A percentile compares a stretch with the other conserved stretches of the same genome.
phyloP scores from a whole-genome alignment of 2,797 vertebrate genomes.

The Lacerta agilis region DNA sequence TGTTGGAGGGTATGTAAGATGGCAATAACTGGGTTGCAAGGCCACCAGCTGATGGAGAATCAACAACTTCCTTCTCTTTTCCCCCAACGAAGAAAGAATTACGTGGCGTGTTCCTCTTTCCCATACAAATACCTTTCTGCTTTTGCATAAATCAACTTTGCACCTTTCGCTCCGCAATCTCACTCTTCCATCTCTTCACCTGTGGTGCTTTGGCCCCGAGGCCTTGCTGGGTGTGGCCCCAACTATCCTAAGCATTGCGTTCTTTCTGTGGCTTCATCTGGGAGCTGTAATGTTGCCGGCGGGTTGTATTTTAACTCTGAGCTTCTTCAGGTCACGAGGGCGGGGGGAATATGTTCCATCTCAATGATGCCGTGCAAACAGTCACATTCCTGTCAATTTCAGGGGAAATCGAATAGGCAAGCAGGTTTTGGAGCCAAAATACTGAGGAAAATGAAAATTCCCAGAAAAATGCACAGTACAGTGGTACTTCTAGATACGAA shows the following conservation, averaged over 20 bases:
- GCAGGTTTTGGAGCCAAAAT: neutral
- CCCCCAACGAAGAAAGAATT: neutral
- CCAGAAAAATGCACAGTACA: neutral
- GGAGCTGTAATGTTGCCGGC: neutral
- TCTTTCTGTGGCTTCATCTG: neutral
- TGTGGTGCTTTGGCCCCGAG: neutral
- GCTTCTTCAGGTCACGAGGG: neutral
- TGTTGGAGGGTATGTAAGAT: too few species aligned
- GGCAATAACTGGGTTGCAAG: neutral
- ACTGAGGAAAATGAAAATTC: neutral
- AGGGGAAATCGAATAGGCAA: neutral
- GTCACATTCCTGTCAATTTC: neutral
- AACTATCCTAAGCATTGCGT: neutral
- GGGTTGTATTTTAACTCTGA: neutral
- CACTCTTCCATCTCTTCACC: neutral
- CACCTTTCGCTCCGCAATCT: neutral
- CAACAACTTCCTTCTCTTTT: neutral
- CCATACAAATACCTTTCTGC: neutral
- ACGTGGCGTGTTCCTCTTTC: neutral
- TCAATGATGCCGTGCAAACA: neutral
- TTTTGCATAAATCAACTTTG: constrained; percentile 1
- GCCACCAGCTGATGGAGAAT: neutral
- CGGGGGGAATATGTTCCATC: neutral
- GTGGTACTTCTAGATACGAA: too few species aligned
- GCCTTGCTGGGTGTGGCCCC: neutral